A percentile compares a stretch with the other conserved stretches of the same genome.
phyloP scores from a whole-genome alignment of 1,140 invertebrate genomes.

The Cephus cinctus region DNA sequence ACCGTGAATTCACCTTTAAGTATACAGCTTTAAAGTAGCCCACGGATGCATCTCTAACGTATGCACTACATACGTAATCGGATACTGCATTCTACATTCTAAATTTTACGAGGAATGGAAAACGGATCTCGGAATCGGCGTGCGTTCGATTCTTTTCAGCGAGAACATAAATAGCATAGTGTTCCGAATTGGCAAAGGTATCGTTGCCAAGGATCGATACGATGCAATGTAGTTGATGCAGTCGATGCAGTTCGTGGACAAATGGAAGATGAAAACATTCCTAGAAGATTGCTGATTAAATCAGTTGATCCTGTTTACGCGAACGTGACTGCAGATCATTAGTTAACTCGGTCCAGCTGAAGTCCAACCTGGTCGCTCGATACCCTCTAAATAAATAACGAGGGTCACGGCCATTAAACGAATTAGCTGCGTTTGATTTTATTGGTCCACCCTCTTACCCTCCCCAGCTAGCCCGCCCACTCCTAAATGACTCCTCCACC shows the following conservation, averaged over 20 bases:
- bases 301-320: slow-evolving; percentile 38
- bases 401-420: slow-evolving; percentile 41
- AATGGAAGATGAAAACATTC: slow-evolving; percentile 8
- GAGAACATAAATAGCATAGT: too few species aligned
- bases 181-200: too few species aligned
- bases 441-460: slow-evolving; percentile 26
- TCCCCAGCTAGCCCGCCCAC: neutral
- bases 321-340: slow-evolving; percentile 43
- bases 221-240: too few species aligned
- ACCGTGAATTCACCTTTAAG: too few species aligned
- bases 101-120: too few species aligned
- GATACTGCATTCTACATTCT: too few species aligned
- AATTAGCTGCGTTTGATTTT: slow-evolving; percentile 44
- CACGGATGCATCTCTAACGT: too few species aligned
- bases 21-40: too few species aligned
- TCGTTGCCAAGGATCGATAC: too few species aligned
- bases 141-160: too few species aligned
- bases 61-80: too few species aligned
- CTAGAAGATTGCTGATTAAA: slow-evolving; percentile 29
- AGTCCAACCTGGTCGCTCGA: slow-evolving; percentile 21
- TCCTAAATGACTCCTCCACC: neutral
- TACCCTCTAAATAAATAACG: slow-evolving; percentile 42
- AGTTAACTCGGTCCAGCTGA: slow-evolving; percentile 25
- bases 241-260: neutral
- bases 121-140: too few species aligned